Evolutionary conservation across 2,797 vertebrate genomes (phyloP).

Genomic region (Sebastes matsubarae): DNA sequence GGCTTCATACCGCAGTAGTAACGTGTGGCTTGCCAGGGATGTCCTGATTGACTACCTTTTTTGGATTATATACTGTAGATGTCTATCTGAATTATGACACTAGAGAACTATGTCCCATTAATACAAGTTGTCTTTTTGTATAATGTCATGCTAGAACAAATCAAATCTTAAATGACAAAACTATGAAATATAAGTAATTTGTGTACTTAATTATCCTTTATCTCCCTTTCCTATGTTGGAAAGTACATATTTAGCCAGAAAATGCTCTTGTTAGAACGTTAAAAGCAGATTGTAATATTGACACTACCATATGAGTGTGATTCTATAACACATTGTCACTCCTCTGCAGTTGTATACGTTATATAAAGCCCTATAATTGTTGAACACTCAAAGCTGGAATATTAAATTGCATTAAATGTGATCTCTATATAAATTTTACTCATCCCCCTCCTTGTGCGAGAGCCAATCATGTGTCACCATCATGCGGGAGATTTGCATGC

Average conservation of each 20-base stretch:
- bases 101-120: not conserved
- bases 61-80: not conserved
- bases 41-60: not conserved
- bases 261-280: not conserved
- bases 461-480: not conserved
- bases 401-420: not conserved
- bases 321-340: not conserved
- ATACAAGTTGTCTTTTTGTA: not conserved
- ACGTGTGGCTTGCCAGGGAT: not conserved
- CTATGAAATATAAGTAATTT: not conserved
- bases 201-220: not conserved
- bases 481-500: not conserved
- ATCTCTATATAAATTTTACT: not conserved
- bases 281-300: not conserved
- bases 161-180: not conserved
- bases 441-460: not conserved
- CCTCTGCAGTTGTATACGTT: not conserved
- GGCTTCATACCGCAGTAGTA: accelerated
- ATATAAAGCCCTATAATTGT: not conserved
- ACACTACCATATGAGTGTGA: not conserved
- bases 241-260: not conserved
- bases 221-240: not conserved
- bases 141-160: not conserved
- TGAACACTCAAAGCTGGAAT: not conserved
- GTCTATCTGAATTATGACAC: not conserved